A percentile compares a stretch with the other conserved stretches of the same genome.
phyloP scores from a whole-genome alignment of 2,797 vertebrate species.

The Tangara arthus region DNA sequence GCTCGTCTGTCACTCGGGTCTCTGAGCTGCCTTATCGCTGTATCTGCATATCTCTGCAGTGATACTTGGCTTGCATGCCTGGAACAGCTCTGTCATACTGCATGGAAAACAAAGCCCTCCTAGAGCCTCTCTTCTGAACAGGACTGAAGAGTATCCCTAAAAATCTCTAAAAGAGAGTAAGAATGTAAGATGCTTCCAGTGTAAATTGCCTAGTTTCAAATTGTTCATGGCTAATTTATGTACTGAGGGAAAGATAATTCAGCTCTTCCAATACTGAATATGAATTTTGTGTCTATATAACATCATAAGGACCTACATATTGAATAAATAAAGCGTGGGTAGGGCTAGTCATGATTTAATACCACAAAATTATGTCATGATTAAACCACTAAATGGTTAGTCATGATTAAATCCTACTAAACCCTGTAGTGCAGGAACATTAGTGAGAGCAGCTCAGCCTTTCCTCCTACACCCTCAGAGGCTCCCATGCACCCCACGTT shows the following conservation, averaged over 20 bases:
- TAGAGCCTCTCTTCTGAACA: not conserved
- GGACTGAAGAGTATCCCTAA: not conserved
- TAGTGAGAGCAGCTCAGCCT: not conserved
- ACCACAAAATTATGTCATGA: not conserved
- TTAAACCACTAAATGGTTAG: constrained; percentile 1
- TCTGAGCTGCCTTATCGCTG: not conserved
- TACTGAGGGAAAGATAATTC: not conserved
- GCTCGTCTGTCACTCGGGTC: not conserved
- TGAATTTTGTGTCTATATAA: not conserved
- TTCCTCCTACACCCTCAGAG: not conserved
- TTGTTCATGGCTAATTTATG: not conserved
- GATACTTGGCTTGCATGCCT: not conserved
- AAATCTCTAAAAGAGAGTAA: not conserved
- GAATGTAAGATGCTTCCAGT: not conserved
- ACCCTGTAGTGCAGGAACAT: not conserved
- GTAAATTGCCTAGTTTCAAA: not conserved
- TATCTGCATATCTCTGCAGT: constrained; percentile 60
- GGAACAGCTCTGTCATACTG: not conserved
- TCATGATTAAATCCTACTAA: not conserved
- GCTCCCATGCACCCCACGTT: fast-evolving
- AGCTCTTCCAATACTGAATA: not conserved
- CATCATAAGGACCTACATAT: not conserved
- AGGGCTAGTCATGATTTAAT: constrained; percentile 15
- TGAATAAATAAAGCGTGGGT: not conserved
- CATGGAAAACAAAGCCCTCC: not conserved